Evolutionary conservation across 2,888 invertebrate genomes (phyloP), one percentile per base, ranked within the genome.

Genomic region (Amiota communis): DNA sequence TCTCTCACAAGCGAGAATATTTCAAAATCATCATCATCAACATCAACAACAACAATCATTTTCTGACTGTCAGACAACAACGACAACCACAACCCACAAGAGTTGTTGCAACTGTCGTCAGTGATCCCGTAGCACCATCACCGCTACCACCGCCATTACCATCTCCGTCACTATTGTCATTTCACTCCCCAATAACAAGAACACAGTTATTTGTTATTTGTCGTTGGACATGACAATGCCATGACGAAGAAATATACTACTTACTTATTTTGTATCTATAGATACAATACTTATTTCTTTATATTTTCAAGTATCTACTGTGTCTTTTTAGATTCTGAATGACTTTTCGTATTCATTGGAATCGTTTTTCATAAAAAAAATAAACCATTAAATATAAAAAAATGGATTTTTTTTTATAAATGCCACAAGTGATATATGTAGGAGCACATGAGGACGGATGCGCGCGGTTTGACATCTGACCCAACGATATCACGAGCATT

Each of bases 191-290:
- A 8, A 17, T 56, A 56, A 56, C 56, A 56, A 17, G n/a, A 36
- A 36, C 36, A 36, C 84, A 86, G 87, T 86, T 84, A 78, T 83
- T 82, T 75, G 80, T 77, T 80, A 81, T 79, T 80, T 75, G 78
- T 79, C 76, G 78, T 57, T 72, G 63, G 56, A 69, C 69, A 53
- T 73, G 73, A 71, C 53, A 56, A 15, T 56, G 56, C 56, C 17
- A 56, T 56, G 56, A 56, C 56, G 13, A 56, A 56, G 17, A 36
- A 36, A 36, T 36, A 36, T 36, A 36, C 6, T 59, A 23, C 46
- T 64, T 47, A 17, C 59, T 17, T 15, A 17, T 8, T n/a, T 12
- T 64, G 64, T 64, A 64, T 64, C 64, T 64, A n/a, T n/a, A 64
- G 64, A 64, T 64, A 64, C 64, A 64, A 46, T 36, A 46, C 36